Conservation (phyloP, 2,797 vertebrate genomes). For the Spheniscus humboldti region DNA sequence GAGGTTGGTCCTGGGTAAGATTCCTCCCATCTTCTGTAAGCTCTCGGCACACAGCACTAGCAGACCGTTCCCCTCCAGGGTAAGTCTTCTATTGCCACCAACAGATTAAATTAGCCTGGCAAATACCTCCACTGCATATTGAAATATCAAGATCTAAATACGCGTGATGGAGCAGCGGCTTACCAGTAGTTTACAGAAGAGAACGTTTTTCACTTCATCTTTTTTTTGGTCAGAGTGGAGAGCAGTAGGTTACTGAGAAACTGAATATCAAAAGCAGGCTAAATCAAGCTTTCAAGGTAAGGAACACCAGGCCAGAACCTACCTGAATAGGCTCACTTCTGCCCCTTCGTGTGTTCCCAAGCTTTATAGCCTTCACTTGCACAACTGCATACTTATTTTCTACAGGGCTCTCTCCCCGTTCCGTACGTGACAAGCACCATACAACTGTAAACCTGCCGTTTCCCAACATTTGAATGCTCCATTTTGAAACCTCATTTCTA, state of each 20-base stretch:
- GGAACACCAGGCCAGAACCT: not conserved
- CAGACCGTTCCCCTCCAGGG: accelerated
- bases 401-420: not conserved
- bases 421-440: not conserved
- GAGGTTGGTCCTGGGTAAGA: not conserved
- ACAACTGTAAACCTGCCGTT: not conserved
- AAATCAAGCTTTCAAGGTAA: not conserved
- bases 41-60: not conserved
- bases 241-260: not conserved
- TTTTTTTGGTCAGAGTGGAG: not conserved
- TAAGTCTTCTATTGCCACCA: not conserved
- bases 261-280: not conserved
- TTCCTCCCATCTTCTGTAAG: accelerated
- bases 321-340: not conserved
- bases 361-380: not conserved
- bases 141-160: not conserved
- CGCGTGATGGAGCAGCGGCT: not conserved
- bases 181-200: not conserved
- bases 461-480: not conserved
- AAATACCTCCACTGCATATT: not conserved
- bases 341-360: not conserved
- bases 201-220: not conserved
- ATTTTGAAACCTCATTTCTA: not conserved
- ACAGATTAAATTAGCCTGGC: not conserved
- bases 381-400: not conserved